Evolutionary conservation across 2,888 invertebrate genomes (phyloP), one percentile per base, ranked within the genome.

Genomic region (Cepaea hortensis): DNA sequence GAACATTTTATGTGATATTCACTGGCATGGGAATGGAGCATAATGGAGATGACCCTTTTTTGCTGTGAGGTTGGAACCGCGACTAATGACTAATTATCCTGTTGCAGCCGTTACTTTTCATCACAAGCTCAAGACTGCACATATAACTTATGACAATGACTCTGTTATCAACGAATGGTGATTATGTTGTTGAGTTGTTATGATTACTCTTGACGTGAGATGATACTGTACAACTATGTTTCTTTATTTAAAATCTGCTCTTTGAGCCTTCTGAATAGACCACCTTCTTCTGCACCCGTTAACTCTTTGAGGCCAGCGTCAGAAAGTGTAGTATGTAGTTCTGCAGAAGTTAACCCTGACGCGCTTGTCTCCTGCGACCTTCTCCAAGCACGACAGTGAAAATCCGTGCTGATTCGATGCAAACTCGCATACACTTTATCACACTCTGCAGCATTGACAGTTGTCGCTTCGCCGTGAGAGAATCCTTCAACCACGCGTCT

Each of bases 401-500:
- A 65, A 46, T 85, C 81, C n/a, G 70, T 85, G 75, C 13, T 61
- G 61, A 85, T 81, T n/a, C 75, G 68, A 35, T 81, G 81, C 35
- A 85, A 35, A n/a, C 85, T 85, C 48, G n/a, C 50, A 48, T 85
- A 85, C 3, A 48, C 6, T 18, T 75, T 61, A 46, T 85, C 85
- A 76, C 85, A 85, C 48, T 85, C 81, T 46, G 46, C 75, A 73
- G 81, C 68, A 35, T 85, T 65, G 48, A 85, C 75, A 62, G 20
- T 15, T 20, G 81, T 80, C n/a, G 81, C 62, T 48, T 85, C 85
- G 13, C 81, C 85, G 13, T 81, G 72, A 20, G 85, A 80, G 73
- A 85, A 85, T 23, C 61, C 79, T 62, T 61, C 65, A 13, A 75
- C 18, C 9, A 85, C 23, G 15, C 75, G 61, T 85, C 81, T 85